Evolutionary conservation across 2,797 vertebrate species (phyloP).

Genomic region (Chiroxiphia lanceolata): DNA sequence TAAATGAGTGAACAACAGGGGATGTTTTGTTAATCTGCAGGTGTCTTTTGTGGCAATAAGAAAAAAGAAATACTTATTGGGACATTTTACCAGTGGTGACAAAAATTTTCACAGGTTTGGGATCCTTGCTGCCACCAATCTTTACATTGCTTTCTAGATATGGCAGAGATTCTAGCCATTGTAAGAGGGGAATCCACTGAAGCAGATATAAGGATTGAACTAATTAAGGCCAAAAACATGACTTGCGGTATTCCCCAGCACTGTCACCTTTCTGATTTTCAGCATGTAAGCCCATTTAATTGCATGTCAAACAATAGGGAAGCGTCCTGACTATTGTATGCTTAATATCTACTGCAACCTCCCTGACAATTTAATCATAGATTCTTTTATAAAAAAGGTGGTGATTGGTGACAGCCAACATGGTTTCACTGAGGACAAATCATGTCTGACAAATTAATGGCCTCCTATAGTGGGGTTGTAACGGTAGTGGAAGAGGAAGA

Average conservation of each 20-base stretch:
- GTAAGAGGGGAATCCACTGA: background rate
- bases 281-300: slow-evolving; percentile 6
- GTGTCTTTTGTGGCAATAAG: background rate
- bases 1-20: background rate
- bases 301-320: background rate
- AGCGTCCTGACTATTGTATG: background rate
- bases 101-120: background rate
- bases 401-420: background rate
- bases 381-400: background rate
- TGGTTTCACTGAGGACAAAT: background rate
- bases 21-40: background rate
- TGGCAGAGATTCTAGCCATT: background rate
- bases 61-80: background rate
- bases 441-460: background rate
- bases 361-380: background rate
- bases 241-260: background rate
- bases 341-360: background rate
- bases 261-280: background rate
- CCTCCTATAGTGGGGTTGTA: background rate
- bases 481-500: background rate
- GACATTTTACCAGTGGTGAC: background rate
- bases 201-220: background rate
- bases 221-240: background rate
- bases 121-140: background rate
- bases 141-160: background rate